A percentile compares a stretch with the other conserved stretches of the same genome.
Evolutionary conservation across 2,797 vertebrate genomes (phyloP).

Genomic region (Meriones psammophilus): DNA sequence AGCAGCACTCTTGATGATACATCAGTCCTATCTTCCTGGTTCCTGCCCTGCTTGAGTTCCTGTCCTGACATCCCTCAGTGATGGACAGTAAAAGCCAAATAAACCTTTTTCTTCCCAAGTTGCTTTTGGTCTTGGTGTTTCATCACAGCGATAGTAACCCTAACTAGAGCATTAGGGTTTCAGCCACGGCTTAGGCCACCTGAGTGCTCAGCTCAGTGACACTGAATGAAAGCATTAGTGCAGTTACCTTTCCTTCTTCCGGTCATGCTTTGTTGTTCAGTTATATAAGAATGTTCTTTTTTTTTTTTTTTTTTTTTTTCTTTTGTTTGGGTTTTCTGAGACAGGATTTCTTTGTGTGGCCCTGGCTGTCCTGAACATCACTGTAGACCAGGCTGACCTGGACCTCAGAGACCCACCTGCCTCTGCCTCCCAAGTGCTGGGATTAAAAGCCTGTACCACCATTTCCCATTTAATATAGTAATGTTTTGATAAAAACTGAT

Average conservation of each 20-base stretch:
- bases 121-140: not conserved
- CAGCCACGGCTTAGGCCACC: not conserved
- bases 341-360: not conserved
- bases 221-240: slow-evolving; percentile 42
- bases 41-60: not conserved
- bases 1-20: not conserved
- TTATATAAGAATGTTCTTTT: not conserved
- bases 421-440: not conserved
- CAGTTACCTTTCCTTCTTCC: slow-evolving; percentile 1
- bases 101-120: not conserved
- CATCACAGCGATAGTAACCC: not conserved
- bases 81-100: not conserved
- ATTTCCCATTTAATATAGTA: not conserved
- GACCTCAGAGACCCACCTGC: not conserved
- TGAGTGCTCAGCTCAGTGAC: not conserved
- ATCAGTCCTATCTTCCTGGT: not conserved
- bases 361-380: not conserved
- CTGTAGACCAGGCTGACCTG: not conserved
- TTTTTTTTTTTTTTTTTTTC: not conserved
- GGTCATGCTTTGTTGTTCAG: not conserved
- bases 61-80: not conserved
- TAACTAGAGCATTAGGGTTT: not conserved
- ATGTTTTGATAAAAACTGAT: slow-evolving; percentile 60
- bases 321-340: not conserved
- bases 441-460: not conserved